phyloP scores from a whole-genome alignment of 2,888 invertebrate genomes.

The Hirtodrosophila cameraria region DNA sequence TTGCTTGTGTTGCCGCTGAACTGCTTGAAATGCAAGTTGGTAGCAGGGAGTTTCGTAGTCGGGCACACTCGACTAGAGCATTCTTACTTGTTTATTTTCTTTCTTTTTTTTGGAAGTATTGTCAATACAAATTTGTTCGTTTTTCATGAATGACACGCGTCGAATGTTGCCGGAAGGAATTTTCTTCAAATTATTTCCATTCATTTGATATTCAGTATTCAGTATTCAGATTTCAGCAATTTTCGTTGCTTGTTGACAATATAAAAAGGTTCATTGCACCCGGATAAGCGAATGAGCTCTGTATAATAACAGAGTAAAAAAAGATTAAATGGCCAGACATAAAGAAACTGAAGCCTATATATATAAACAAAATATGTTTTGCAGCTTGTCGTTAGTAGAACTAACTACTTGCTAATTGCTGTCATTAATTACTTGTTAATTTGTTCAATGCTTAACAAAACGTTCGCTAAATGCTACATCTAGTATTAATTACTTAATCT shows the following conservation, averaged over 20 bases:
- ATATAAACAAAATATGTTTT: not conserved
- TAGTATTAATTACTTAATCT: constrained; percentile 57
- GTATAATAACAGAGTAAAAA: constrained; percentile 12
- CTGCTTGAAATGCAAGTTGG: too few relatives aligned
- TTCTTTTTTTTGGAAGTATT: constrained; percentile 7
- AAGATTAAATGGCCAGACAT: constrained; percentile 8
- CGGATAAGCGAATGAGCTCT: constrained; percentile 2
- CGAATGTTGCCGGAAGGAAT: constrained; percentile 62
- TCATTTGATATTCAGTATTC: constrained; percentile 33
- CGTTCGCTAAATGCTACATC: constrained; percentile 5
- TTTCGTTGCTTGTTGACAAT: constrained; percentile 13
- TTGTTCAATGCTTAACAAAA: constrained; percentile 21
- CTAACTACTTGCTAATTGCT: constrained; percentile 32
- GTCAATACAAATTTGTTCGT: constrained; percentile 25
- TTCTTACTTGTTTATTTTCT: too few relatives aligned
- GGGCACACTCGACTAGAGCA: too few relatives aligned
- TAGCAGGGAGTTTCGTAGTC: too few relatives aligned
- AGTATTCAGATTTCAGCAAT: too few relatives aligned
- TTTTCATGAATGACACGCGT: constrained; percentile 63
- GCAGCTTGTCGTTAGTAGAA: constrained; percentile 27
- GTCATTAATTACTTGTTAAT: constrained; percentile 18
- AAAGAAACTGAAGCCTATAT: not conserved
- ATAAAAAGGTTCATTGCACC: constrained; percentile 34
- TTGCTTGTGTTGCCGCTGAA: too few relatives aligned
- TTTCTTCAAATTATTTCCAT: constrained; percentile 33